A percentile compares a stretch with the other conserved stretches of the same genome.
phyloP scores from a whole-genome alignment of 2,888 invertebrate species.

The Drosophila flavopinicola region DNA sequence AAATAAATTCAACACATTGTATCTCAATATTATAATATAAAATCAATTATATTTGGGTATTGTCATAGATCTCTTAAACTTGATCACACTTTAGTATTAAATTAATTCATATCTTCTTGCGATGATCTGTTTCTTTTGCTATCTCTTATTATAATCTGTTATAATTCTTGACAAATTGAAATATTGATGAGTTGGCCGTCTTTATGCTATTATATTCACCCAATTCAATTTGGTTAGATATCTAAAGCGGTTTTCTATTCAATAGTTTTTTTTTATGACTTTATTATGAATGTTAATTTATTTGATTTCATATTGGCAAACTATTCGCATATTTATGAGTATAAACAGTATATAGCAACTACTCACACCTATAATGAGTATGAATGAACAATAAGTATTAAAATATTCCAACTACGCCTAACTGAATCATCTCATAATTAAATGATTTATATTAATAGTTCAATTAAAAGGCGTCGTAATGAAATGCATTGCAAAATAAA shows the following conservation, averaged over 20 bases:
- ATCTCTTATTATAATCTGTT: neutral
- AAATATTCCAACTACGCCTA: neutral
- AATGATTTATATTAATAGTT: conserved; percentile 26
- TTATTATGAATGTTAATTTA: conserved; percentile 52
- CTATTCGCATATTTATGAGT: conserved; percentile 44
- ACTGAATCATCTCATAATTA: neutral
- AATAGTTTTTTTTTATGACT: conserved; percentile 47
- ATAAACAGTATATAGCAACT: neutral
- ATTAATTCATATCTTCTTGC: neutral
- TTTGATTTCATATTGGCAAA: conserved; percentile 44
- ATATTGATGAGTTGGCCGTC: conserved; percentile 21
- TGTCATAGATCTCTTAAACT: no score
- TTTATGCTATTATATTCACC: conserved; percentile 14
- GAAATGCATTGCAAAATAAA: conserved; percentile 27
- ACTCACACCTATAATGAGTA: conserved; percentile 3
- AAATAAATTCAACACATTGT: no score
- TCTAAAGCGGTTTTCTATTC: conserved; percentile 26
- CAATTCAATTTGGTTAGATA: conserved; percentile 21
- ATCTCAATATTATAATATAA: no score
- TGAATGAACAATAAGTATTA: neutral
- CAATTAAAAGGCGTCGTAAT: conserved; percentile 40
- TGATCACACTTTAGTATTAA: neutral
- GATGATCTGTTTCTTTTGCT: neutral
- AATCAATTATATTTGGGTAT: no score
- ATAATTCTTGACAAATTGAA: conserved; percentile 15